A percentile compares a stretch with the other conserved stretches of the same genome.
Evolutionary conservation across 2,888 invertebrate genomes (phyloP).

Genomic region (Suillia variegata): DNA sequence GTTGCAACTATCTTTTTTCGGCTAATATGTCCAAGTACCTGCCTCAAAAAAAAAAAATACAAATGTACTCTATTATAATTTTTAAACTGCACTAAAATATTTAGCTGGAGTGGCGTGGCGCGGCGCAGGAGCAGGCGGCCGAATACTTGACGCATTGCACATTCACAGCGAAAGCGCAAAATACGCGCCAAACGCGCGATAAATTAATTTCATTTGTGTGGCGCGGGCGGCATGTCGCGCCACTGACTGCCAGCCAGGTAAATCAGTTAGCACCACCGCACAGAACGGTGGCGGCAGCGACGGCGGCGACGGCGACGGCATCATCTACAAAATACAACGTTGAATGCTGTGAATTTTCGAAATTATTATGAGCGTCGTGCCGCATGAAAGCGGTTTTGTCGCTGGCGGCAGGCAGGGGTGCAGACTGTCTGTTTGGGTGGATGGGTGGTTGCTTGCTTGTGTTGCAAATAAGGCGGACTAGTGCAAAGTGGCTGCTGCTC

Average conservation of each 20-base stretch:
- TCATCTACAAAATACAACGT: conserved; percentile 10
- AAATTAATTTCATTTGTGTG: conserved; percentile 24
- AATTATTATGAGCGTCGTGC: conserved; percentile 20
- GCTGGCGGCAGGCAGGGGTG: background rate
- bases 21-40: too few relatives aligned
- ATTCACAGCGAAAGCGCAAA: background rate
- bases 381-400: conserved; percentile 10
- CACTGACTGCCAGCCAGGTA: background rate
- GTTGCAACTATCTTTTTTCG: too few relatives aligned
- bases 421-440: background rate
- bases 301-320: background rate
- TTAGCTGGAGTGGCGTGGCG: too few relatives aligned
- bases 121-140: too few relatives aligned
- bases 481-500: background rate
- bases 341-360: conserved; percentile 14
- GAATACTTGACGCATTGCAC: too few relatives aligned
- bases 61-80: too few relatives aligned
- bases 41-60: too few relatives aligned
- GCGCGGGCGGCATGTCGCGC: background rate
- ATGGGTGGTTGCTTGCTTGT: background rate
- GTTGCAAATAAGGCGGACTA: too few relatives aligned
- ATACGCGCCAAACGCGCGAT: conserved; percentile 10
- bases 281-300: background rate
- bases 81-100: too few relatives aligned
- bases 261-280: background rate